A percentile compares a stretch with the other conserved stretches of the same genome.
These are phyloP conservation scores for Lissonota sp. DNA, from an alignment of 2,888 invertebrate species.

Conservation along the genomic window DNA sequence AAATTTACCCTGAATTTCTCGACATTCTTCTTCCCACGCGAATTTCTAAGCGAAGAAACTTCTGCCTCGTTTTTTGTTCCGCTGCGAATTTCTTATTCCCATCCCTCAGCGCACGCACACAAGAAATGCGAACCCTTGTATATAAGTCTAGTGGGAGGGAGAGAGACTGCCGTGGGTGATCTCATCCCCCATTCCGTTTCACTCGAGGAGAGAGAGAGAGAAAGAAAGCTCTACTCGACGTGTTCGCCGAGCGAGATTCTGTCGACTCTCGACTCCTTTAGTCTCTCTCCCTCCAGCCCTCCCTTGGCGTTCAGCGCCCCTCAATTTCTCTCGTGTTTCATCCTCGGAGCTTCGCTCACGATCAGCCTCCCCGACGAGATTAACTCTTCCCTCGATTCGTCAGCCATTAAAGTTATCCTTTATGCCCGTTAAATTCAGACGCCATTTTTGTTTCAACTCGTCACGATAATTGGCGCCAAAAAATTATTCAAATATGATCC, in stretches of 20 bases:
- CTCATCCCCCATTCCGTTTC: slow-evolving; percentile 60
- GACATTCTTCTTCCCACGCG: slow-evolving; percentile 19
- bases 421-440: too few relatives aligned
- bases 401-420: too few relatives aligned
- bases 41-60: slow-evolving; percentile 13
- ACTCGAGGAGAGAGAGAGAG: slow-evolving; percentile 8
- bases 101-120: slow-evolving; percentile 1
- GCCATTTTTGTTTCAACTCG: too few relatives aligned
- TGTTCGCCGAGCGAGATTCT: slow-evolving; percentile 8
- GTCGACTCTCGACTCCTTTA: background rate
- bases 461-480: too few relatives aligned
- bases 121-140: background rate
- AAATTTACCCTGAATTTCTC: too few relatives aligned
- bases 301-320: background rate
- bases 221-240: slow-evolving; percentile 12
- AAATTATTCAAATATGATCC: too few relatives aligned
- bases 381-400: too few relatives aligned
- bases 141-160: slow-evolving; percentile 23
- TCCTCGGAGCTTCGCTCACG: background rate
- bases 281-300: slow-evolving; percentile 10
- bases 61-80: slow-evolving; percentile 1
- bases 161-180: slow-evolving; percentile 43
- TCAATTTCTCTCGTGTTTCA: background rate
- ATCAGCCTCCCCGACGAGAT: background rate
- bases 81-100: slow-evolving; percentile 33